Evolutionary conservation across 1,140 invertebrate species (phyloP).

Genomic region (Scaptomyza hsui): DNA sequence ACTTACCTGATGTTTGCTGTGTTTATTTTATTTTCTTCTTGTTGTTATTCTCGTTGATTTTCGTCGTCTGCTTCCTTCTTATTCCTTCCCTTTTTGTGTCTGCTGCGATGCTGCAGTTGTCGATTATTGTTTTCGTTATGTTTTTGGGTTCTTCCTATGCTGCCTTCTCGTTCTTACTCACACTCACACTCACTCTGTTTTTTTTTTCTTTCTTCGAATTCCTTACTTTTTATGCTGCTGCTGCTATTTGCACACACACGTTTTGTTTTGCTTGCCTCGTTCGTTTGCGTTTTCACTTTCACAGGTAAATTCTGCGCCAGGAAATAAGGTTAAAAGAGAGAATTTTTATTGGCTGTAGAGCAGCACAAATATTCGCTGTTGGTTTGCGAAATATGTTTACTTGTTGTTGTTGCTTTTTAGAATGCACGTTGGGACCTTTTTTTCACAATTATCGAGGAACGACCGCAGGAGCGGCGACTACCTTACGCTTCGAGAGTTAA

Average conservation of each 20-base stretch:
- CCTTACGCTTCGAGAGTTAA: slow-evolving; percentile 50
- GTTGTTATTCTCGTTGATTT: slow-evolving; percentile 43
- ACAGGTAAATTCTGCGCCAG: slow-evolving; percentile 71
- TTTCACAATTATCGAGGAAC: slow-evolving; percentile 28
- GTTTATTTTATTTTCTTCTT: slow-evolving; percentile 40
- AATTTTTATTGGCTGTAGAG: slow-evolving; percentile 42
- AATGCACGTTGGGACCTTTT: slow-evolving; percentile 27
- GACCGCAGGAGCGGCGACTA: slow-evolving; percentile 33
- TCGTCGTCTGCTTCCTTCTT: slow-evolving; percentile 27
- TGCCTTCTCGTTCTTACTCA: slow-evolving; percentile 7
- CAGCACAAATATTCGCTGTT: slow-evolving; percentile 14
- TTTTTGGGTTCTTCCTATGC: slow-evolving; percentile 40
- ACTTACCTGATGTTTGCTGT: slow-evolving; percentile 44
- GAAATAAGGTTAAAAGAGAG: slow-evolving; percentile 35
- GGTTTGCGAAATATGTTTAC: neutral
- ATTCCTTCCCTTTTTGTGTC: neutral
- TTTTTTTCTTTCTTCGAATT: slow-evolving; percentile 29
- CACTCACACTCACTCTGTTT: slow-evolving; percentile 7
- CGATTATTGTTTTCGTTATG: slow-evolving; percentile 45
- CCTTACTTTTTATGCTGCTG: slow-evolving; percentile 14
- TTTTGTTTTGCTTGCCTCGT: slow-evolving; percentile 78
- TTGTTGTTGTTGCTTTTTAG: slow-evolving; percentile 6
- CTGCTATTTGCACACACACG: slow-evolving; percentile 57
- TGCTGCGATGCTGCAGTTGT: slow-evolving; percentile 42
- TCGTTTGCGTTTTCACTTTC: slow-evolving; percentile 77